Percentiles rank a stretch among this genome's conserved stretches.
Evolutionary conservation across 2,797 vertebrate species (phyloP).

Genomic region (Petrocephalus schoutedeni): DNA sequence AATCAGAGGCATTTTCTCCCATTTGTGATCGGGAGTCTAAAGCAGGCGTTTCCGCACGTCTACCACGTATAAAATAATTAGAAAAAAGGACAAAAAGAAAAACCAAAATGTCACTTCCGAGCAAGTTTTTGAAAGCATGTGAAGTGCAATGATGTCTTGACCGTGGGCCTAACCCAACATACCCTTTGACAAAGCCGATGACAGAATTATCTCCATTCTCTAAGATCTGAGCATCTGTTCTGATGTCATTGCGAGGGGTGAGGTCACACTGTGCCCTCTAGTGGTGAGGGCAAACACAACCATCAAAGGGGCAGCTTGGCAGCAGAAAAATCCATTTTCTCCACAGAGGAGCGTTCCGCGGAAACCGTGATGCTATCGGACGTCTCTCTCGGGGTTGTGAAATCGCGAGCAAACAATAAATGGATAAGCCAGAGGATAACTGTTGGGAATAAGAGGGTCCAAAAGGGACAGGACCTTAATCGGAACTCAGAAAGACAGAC

Average conservation of each 20-base stretch:
- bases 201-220: not conserved
- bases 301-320: not conserved
- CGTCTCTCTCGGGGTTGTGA: not conserved
- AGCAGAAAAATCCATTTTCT: not conserved
- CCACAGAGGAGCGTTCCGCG: constrained; percentile 20
- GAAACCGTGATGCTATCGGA: not conserved
- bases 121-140: not conserved
- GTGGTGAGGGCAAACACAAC: constrained; percentile 16
- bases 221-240: not conserved
- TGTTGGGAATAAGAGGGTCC: not conserved
- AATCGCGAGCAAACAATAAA: constrained; percentile 10
- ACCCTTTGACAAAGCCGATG: not conserved
- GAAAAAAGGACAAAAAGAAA: not conserved
- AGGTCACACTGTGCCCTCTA: constrained; percentile 17
- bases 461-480: not conserved
- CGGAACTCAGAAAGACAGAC: not conserved
- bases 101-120: not conserved
- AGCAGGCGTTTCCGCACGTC: not conserved
- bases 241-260: not conserved
- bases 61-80: not conserved
- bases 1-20: not conserved
- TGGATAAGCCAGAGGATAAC: not conserved
- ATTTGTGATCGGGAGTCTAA: not conserved
- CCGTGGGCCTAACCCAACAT: not conserved
- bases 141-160: not conserved